Evolutionary conservation across 2,888 invertebrate species (phyloP), one percentile per base, ranked within the genome.

Genomic region (Listrodromus nycthemerus): DNA sequence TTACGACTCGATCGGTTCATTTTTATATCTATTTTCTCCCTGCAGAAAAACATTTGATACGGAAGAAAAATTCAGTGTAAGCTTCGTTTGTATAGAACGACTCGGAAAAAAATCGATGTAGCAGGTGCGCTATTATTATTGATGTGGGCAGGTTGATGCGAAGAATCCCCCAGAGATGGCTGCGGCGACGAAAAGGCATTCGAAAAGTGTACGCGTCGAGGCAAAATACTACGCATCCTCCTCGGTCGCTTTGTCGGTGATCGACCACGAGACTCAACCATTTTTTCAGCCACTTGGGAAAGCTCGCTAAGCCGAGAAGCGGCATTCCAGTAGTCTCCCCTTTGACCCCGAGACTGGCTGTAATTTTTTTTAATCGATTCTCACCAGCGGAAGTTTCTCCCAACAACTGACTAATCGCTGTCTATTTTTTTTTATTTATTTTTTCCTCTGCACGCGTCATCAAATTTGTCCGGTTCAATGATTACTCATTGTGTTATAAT

Each of bases 131-230:
- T 55, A 65, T 84, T 78, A 73, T 82, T 84, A 83, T 84, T 78
- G 58, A 84, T 84, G 84, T 69, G 78, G 81, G 70, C 77, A 84
- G 84, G 78, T 84, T 81, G 78, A 77, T 77, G 45, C 16, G 16
- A 24, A 5, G 48, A 80, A 65, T 41, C 45, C 81, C 77, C 77
- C 74, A 13, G 78, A 63, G 78, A 80, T 74, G 16, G 5, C 27
- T 4, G 27, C 30, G 24, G 80, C 80, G 61, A 58, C 70, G 52
- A 66, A 69, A 77, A 52, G 75, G 33, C 16, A 63, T 70, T 37
- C 45, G 27, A 82, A 77, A 80, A 81, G 24, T 16, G 50, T 67
- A 55, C 37, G 66, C 41, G 52, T 24, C 37, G 45, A 76, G 66
- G 66, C 66, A 50, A 55, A n/a, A 55, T 24, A 61, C 58, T 27